These are phyloP conservation scores for Platycnemis pennipes DNA, from an alignment of 2,888 invertebrate genomes.

Conservation along the genomic window DNA sequence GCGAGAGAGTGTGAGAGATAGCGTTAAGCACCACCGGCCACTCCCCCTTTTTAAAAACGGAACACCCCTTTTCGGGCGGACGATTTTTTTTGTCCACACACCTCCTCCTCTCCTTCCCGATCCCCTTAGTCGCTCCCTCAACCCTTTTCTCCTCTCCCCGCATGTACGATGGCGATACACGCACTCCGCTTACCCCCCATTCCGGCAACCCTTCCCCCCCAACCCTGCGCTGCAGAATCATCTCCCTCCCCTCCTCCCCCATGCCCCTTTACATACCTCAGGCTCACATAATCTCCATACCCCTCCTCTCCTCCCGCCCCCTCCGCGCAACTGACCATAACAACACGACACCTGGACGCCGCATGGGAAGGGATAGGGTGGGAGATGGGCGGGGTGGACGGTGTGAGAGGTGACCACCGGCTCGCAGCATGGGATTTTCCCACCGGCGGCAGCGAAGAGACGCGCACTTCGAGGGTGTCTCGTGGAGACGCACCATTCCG, in stretches of 20 bases:
- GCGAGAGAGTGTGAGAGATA: not conserved
- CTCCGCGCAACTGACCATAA: constrained; percentile 41
- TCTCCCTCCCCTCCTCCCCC: not conserved
- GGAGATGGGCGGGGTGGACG: not conserved
- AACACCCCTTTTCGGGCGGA: constrained; percentile 17
- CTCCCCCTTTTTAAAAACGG: constrained; percentile 21
- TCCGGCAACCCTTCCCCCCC: not conserved
- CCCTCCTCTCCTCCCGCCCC: not conserved
- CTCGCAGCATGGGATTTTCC: constrained; percentile 50
- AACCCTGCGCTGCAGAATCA: not conserved
- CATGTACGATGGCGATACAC: not conserved
- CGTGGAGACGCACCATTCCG: not conserved
- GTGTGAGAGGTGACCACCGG: not conserved
- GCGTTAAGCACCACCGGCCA: constrained; percentile 12
- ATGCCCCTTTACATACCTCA: not conserved
- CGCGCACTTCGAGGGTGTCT: not conserved
- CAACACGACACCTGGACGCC: constrained; percentile 39
- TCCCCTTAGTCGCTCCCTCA: not conserved
- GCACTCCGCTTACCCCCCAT: not conserved
- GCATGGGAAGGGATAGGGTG: not conserved
- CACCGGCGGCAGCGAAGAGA: not conserved
- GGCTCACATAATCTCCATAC: not conserved
- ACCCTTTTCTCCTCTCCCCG: not conserved
- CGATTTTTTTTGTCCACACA: not conserved
- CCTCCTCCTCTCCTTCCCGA: not conserved